These are phyloP conservation scores for Philopotamus ludificatus DNA, from an alignment of 1,140 invertebrate species.

Conservation along the genomic window DNA sequence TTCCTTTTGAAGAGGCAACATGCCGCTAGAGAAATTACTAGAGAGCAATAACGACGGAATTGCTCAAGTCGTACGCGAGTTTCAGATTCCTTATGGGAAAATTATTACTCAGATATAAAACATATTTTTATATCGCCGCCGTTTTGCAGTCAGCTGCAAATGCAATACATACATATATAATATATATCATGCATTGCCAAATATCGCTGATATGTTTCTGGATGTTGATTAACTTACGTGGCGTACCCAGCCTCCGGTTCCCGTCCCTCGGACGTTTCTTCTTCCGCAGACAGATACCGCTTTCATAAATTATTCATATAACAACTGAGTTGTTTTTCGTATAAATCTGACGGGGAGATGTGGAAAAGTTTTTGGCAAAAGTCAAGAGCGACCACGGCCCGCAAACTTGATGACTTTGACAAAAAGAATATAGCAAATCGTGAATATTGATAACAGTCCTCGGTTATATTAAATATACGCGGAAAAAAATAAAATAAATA, in stretches of 20 bases:
- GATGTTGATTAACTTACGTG: constrained; percentile 14
- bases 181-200: background rate
- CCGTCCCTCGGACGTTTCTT: background rate
- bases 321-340: constrained; percentile 14
- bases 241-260: too few relatives aligned
- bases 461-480: too few relatives aligned
- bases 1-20: too few relatives aligned
- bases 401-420: background rate
- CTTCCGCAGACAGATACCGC: constrained; percentile 10
- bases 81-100: background rate
- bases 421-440: background rate
- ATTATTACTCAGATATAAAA: background rate
- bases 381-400: background rate
- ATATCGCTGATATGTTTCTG: constrained; percentile 9
- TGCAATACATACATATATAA: too few relatives aligned
- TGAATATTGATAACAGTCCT: background rate
- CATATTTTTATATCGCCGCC: background rate
- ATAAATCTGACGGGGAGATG: constrained; percentile 10
- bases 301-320: constrained; percentile 21
- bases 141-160: too few relatives aligned
- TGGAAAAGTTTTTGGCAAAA: constrained; percentile 16
- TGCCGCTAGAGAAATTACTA: too few relatives aligned
- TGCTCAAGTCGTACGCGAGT: too few relatives aligned
- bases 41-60: background rate
- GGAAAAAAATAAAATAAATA: too few relatives aligned